Conservation (phyloP, 1,140 invertebrate species). For the Zaprionus camerounensis region DNA sequence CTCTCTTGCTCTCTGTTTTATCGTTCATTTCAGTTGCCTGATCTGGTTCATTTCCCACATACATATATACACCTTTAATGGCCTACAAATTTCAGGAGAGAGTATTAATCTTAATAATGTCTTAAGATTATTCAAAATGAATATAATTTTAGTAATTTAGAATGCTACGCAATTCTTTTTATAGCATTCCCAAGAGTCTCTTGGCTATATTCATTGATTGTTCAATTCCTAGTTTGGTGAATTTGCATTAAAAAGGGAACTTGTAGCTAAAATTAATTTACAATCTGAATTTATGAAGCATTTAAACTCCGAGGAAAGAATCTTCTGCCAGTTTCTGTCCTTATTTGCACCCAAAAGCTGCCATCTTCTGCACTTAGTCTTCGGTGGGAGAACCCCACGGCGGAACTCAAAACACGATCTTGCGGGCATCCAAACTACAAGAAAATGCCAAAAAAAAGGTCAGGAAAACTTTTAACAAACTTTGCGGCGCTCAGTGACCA, state of each 20-base stretch:
- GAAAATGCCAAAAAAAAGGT: slow-evolving; percentile 22
- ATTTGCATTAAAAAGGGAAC: background rate
- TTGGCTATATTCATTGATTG: background rate
- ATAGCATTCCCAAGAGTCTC: background rate
- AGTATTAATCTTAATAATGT: background rate
- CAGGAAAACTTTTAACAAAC: slow-evolving; percentile 37
- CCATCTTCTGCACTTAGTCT: slow-evolving; percentile 10
- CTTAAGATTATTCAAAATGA: background rate
- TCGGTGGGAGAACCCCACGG: slow-evolving; percentile 11
- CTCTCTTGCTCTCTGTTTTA: no score
- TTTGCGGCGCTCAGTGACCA: background rate
- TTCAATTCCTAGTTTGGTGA: background rate
- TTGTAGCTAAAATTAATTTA: background rate
- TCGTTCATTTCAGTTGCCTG: no score
- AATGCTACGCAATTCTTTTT: background rate
- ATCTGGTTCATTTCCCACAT: no score
- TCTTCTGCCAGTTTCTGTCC: background rate
- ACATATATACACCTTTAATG: no score
- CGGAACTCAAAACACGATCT: slow-evolving; percentile 38
- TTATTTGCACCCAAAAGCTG: slow-evolving; percentile 4
- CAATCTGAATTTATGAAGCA: slow-evolving; percentile 15
- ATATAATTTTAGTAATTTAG: background rate
- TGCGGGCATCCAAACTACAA: slow-evolving; percentile 21
- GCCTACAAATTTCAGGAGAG: background rate
- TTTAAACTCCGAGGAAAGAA: background rate